Evolutionary conservation across 2,888 invertebrate genomes (phyloP).

Genomic region (Erpobdella octoculata): DNA sequence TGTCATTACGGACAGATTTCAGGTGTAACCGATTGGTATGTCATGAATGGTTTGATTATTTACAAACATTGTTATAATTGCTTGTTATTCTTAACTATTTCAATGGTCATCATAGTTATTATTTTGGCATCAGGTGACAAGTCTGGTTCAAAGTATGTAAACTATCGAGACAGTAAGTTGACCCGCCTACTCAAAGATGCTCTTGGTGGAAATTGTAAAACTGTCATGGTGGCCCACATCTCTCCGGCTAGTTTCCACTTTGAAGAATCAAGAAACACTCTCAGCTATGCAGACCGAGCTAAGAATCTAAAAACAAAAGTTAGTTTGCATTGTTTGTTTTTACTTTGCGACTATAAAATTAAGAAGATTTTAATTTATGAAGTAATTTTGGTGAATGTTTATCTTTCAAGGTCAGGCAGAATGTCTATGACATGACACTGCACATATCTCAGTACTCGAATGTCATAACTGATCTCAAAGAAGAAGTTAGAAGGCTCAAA

Average conservation of each 20-base stretch:
- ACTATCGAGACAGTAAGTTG: constrained; percentile 88
- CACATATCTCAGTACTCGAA: constrained; percentile 77
- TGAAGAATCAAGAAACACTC: constrained; percentile 85
- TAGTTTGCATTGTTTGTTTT: constrained; percentile 34
- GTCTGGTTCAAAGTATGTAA: constrained; percentile 64
- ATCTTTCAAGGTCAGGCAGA: constrained; percentile 58
- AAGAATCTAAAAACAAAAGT: constrained; percentile 85
- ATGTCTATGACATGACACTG: constrained; percentile 63
- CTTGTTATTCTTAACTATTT: too few relatives aligned
- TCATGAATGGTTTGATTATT: neutral
- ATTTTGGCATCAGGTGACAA: constrained; percentile 31
- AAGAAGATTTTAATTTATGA: neutral
- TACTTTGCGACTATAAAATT: neutral
- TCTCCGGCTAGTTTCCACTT: constrained; percentile 72
- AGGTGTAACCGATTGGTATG: neutral
- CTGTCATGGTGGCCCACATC: constrained; percentile 93
- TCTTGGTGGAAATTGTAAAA: constrained; percentile 73
- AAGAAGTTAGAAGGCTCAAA: constrained; percentile 61
- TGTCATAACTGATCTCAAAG: constrained; percentile 71
- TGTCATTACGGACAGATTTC: neutral
- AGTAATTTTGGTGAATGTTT: neutral
- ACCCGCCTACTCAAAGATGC: constrained; percentile 68
- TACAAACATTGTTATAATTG: too few relatives aligned
- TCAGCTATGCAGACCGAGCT: constrained; percentile 86
- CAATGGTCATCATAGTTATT: too few relatives aligned